phyloP scores from a whole-genome alignment of 2,797 vertebrate species.

The Microctenopoma stevenorrisi region DNA sequence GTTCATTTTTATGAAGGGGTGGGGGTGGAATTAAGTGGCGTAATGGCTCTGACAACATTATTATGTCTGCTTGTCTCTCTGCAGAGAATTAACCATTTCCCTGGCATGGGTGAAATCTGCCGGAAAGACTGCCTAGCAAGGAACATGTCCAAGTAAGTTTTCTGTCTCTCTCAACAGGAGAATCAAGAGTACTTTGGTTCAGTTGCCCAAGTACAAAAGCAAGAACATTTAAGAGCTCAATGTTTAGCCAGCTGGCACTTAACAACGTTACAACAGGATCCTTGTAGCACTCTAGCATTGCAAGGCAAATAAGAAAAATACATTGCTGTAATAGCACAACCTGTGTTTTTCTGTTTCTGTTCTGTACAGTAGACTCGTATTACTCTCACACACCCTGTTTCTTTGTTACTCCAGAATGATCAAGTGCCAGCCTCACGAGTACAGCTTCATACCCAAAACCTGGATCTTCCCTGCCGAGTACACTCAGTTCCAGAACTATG shows the following conservation, averaged over 20 bases:
- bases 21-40: slow-evolving; percentile 78
- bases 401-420: slow-evolving; percentile 89
- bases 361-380: neutral
- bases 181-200: slow-evolving; percentile 28
- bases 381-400: neutral
- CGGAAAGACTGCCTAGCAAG: slow-evolving; percentile 99
- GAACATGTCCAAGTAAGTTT: slow-evolving; percentile 99
- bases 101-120: slow-evolving; percentile 99
- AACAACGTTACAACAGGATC: slow-evolving; percentile 29
- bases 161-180: slow-evolving; percentile 30
- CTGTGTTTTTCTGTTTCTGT: neutral
- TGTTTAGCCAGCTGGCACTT: slow-evolving; percentile 19
- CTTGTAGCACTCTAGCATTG: slow-evolving; percentile 22
- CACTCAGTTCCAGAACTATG: slow-evolving; percentile 97
- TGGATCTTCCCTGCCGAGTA: slow-evolving; percentile 99
- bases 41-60: slow-evolving; percentile 83
- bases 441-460: slow-evolving; percentile 96
- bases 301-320: slow-evolving; percentile 21
- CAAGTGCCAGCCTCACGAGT: slow-evolving; percentile 95
- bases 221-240: slow-evolving; percentile 23
- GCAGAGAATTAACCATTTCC: slow-evolving; percentile 99
- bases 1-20: slow-evolving; percentile 76
- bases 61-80: slow-evolving; percentile 84
- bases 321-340: slow-evolving; percentile 10
- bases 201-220: slow-evolving; percentile 26